phyloP scores from a whole-genome alignment of 2,113 vertebrate genomes.

The Limanda limanda region DNA sequence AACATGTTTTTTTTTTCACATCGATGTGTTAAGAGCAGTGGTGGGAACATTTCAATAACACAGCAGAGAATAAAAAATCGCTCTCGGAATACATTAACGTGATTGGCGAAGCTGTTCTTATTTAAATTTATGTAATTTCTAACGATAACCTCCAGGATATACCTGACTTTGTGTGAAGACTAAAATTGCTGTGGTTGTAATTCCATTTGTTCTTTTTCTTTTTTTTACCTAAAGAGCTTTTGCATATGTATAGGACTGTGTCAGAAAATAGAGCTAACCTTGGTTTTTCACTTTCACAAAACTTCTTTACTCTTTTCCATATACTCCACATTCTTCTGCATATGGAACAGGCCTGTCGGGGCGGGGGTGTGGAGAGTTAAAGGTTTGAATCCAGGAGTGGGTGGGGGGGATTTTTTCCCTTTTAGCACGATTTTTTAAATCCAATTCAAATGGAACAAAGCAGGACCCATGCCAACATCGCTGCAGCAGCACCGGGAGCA shows the following conservation, averaged over 20 bases:
- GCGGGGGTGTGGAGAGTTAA: constrained; percentile 27
- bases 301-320: constrained; percentile 55
- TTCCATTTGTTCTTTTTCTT: constrained; percentile 47
- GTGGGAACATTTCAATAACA: constrained; percentile 71
- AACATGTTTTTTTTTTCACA: constrained; percentile 45
- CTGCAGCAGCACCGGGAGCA: constrained; percentile 28
- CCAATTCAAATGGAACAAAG: constrained; percentile 17
- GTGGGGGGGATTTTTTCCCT: not conserved
- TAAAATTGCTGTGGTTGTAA: constrained; percentile 77
- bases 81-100: constrained; percentile 66
- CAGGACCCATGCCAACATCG: constrained; percentile 21
- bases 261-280: constrained; percentile 76
- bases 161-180: constrained; percentile 69
- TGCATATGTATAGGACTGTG: constrained; percentile 79
- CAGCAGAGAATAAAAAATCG: constrained; percentile 14
- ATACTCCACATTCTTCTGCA: constrained; percentile 50
- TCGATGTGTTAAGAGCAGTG: constrained; percentile 46
- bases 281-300: constrained; percentile 68
- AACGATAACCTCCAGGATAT: constrained; percentile 76
- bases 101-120: constrained; percentile 56
- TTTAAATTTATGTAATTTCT: constrained; percentile 78
- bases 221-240: constrained; percentile 54
- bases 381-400: constrained; percentile 33
- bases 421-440: not conserved
- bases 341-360: constrained; percentile 48